These are phyloP conservation scores for Tetraneura akinire DNA, from an alignment of 1,140 invertebrate genomes.

Conservation along the genomic window DNA sequence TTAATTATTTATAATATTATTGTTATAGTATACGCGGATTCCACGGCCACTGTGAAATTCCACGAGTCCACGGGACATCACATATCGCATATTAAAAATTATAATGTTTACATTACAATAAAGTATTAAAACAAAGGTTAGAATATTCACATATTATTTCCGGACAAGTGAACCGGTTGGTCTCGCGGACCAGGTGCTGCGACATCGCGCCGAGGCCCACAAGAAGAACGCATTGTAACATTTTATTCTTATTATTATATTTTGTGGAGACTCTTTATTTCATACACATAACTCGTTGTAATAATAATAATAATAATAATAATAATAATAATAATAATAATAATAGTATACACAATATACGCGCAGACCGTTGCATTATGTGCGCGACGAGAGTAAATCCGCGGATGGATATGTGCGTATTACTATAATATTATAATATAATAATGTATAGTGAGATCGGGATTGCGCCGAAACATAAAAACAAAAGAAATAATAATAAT, in stretches of 20 bases:
- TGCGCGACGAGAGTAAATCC: background rate
- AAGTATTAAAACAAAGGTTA: conserved; percentile 2
- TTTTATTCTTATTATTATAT: conserved; percentile 25
- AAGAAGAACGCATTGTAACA: conserved; percentile 14
- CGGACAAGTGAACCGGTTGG: conserved; percentile 39
- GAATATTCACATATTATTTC: background rate
- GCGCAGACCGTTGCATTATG: too few species aligned
- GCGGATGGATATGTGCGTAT: background rate
- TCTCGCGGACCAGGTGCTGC: conserved; percentile 7
- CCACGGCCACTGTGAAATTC: too few species aligned
- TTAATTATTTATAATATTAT: too few species aligned
- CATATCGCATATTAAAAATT: too few species aligned
- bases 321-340: too few species aligned
- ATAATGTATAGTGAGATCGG: too few species aligned
- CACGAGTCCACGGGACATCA: too few species aligned
- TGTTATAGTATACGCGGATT: too few species aligned
- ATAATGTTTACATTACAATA: too few species aligned
- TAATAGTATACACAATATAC: too few species aligned
- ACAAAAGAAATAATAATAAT: conserved; percentile 22
- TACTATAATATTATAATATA: too few species aligned
- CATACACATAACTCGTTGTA: background rate
- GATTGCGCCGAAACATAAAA: conserved; percentile 1
- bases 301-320: too few species aligned
- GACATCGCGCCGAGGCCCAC: background rate
- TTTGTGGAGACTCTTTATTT: conserved; percentile 2